Evolutionary conservation across 2,797 vertebrate genomes (phyloP).

Genomic region (Neoniphon sammara): DNA sequence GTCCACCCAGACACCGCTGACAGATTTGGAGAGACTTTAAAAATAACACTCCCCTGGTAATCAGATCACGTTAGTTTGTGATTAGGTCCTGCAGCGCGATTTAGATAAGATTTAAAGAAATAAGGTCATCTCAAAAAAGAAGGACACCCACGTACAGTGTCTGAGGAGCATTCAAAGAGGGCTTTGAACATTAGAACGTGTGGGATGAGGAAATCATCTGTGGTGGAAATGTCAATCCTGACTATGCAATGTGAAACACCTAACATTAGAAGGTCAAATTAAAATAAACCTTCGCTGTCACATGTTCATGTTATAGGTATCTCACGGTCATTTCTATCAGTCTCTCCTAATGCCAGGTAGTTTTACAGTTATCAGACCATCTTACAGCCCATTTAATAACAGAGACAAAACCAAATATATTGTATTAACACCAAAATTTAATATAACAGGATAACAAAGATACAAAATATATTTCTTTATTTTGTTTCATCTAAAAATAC

Average conservation of each 20-base stretch:
- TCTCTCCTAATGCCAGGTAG: too few species aligned
- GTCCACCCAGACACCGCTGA: not conserved
- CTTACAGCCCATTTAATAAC: not conserved
- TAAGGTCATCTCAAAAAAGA: conserved; percentile 22
- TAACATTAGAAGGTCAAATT: not conserved
- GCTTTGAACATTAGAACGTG: not conserved
- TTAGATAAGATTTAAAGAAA: conserved; percentile 29
- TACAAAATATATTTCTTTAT: not conserved
- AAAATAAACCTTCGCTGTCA: too few species aligned
- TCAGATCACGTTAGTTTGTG: conserved; percentile 20
- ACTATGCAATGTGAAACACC: not conserved
- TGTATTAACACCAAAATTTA: not conserved
- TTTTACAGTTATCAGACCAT: not conserved
- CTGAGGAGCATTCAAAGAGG: not conserved
- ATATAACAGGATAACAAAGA: not conserved
- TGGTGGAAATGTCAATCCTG: not conserved
- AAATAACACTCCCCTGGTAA: conserved; percentile 35
- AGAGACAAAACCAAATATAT: not conserved
- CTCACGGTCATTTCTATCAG: too few species aligned
- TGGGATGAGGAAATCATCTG: not conserved
- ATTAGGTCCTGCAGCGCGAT: conserved; percentile 15
- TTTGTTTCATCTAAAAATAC: not conserved
- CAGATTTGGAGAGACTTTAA: conserved; percentile 12
- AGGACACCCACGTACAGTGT: conserved; percentile 3
- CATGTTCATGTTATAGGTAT: too few species aligned